Evolutionary conservation across 92 coral and sea anemone species (phyloP).

Genomic region (Epizoanthus fatuus): DNA sequence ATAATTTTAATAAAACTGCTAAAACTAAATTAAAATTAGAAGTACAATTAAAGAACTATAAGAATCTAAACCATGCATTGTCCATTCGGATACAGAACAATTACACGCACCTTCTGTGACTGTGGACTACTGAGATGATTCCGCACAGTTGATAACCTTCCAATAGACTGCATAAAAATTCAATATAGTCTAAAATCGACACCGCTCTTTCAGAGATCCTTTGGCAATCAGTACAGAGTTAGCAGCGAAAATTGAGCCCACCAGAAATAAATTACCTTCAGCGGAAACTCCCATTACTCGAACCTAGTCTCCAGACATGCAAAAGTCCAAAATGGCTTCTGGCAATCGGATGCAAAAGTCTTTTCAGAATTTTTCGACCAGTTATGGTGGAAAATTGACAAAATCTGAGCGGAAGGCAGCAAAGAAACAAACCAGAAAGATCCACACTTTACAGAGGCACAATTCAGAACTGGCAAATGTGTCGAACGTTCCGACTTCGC

Average conservation of each 20-base stretch:
- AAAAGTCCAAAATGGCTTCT: slow-evolving; percentile 85
- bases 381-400: slow-evolving; percentile 72
- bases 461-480: slow-evolving; percentile 73
- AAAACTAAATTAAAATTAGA: too few species aligned
- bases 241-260: background rate
- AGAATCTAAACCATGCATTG: too few species aligned
- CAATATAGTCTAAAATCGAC: too few species aligned
- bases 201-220: background rate
- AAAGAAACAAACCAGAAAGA: slow-evolving; percentile 85
- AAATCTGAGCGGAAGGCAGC: slow-evolving; percentile 94
- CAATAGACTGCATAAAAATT: slow-evolving; percentile 28
- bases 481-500: slow-evolving; percentile 83
- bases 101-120: slow-evolving; percentile 12
- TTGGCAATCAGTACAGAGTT: too few species aligned
- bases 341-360: slow-evolving; percentile 51
- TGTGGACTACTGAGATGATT: slow-evolving; percentile 6
- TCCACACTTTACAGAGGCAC: slow-evolving; percentile 75
- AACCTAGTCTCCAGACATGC: slow-evolving; percentile 31
- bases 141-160: slow-evolving; percentile 24
- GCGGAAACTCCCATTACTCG: slow-evolving; percentile 8
- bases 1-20: too few species aligned
- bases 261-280: background rate
- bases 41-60: too few species aligned
- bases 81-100: too few species aligned
- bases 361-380: background rate